Evolutionary conservation across 2,888 invertebrate species (phyloP), one percentile per base, ranked within the genome.

Genomic region (Zaprionus lineosus): DNA sequence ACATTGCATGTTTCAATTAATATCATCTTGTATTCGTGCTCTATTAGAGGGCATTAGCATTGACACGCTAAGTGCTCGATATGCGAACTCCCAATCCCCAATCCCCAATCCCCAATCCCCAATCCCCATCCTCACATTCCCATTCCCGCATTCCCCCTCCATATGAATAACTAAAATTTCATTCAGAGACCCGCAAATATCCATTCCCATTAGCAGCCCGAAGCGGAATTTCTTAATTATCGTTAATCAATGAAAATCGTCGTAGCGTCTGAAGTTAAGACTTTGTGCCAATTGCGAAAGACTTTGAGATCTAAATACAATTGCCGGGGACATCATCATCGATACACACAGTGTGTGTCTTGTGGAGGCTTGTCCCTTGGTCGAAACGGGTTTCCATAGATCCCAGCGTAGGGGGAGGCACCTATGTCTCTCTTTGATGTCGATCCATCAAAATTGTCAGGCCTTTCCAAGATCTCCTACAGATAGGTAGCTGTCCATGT

Each of bases 1-100:
- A 61, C 63, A 70, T 74, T 64, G 77, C 77, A 60, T 75, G 77
- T 75, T 78, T 76, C 78, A 77, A 77, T 77, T 81, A 81, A 81
- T 74, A 72, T 58, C 59, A 50, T 57, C 58, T 62, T 61, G 55
- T 59, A 40, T 63, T 57, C 50, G 57, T 68, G 56, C 63, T 68
- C 57, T 69, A 75, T 75, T 76, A 75, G 69, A 66, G 65, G 59
- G 65, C 74, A 77, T 77, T 77, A 81, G 68, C 82, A 58, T 34
- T 56, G 15, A 14, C 28, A 29, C 57, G 77, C 69, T 81, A 77
- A 77, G 71, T 81, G 81, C 39, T 57, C 52, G 52, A 64, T 44
- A 58, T 68, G 34, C 36, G 50, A 68, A 40, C 63, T 58, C 34
- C 33, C 56, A 46, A 53, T 50, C 46, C 36, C 37, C 5, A 26